These are phyloP conservation scores for Pseudolaguvia tuberculata DNA, from an alignment of 2,113 vertebrate genomes.

Conservation along the genomic window DNA sequence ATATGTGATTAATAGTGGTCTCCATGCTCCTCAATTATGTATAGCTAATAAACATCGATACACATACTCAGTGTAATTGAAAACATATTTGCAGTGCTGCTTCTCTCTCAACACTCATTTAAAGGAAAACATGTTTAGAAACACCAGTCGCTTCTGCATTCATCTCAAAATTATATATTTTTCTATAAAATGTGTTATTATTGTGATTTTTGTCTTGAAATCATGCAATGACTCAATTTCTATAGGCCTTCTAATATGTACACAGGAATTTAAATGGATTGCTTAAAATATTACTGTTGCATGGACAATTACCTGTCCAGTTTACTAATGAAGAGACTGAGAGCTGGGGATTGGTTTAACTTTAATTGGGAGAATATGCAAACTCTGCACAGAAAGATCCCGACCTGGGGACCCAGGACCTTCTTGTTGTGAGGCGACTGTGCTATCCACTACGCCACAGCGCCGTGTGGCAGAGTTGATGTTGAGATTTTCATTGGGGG, in stretches of 20 bases:
- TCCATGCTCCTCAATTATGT: slow-evolving; percentile 17
- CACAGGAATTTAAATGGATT: slow-evolving; percentile 4
- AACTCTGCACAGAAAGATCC: too few relatives aligned
- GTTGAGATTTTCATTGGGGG: too few relatives aligned
- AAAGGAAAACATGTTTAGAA: background rate
- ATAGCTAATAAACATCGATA: slow-evolving; percentile 7
- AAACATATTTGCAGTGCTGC: slow-evolving; percentile 22
- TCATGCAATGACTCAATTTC: slow-evolving; percentile 3
- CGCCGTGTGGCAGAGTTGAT: too few relatives aligned
- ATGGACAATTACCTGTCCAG: slow-evolving; percentile 29
- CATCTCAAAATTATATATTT: background rate
- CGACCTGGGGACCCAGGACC: too few relatives aligned
- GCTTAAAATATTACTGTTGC: slow-evolving; percentile 7
- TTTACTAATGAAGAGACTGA: slow-evolving; percentile 32
- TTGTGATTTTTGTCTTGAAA: slow-evolving; percentile 4
- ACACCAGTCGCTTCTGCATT: background rate
- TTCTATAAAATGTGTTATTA: background rate
- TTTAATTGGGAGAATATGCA: too few relatives aligned
- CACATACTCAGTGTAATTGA: slow-evolving; percentile 7
- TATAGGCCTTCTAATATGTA: slow-evolving; percentile 11
- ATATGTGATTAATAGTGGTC: slow-evolving; percentile 5
- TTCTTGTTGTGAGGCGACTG: too few relatives aligned
- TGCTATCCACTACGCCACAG: too few relatives aligned
- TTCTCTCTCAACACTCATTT: background rate
- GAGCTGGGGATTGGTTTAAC: slow-evolving; percentile 48